Conservation (phyloP, 2,797 vertebrate species). For the Lerista edwardsae region DNA sequence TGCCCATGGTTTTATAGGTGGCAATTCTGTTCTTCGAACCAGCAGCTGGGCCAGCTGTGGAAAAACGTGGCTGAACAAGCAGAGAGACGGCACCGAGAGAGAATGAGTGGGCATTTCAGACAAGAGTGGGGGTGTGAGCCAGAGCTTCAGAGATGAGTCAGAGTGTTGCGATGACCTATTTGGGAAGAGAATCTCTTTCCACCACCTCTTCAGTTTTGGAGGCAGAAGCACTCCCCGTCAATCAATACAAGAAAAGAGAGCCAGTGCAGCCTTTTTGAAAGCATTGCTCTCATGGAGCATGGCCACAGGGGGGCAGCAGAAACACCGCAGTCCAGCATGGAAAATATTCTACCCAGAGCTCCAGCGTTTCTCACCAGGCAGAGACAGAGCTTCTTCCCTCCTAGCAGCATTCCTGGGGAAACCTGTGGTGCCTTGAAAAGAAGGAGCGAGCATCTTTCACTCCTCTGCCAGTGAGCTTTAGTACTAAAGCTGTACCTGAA, state of each 20-base stretch:
- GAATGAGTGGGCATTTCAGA: neutral
- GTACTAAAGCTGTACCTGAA: too few relatives aligned
- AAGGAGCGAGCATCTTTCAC: neutral
- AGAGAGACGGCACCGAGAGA: neutral
- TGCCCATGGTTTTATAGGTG: neutral
- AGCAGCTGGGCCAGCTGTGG: neutral
- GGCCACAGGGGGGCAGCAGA: conserved; percentile 22
- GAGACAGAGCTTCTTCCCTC: neutral
- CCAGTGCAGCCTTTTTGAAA: neutral
- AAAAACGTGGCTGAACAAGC: neutral
- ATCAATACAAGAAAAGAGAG: neutral
- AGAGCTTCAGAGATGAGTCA: neutral
- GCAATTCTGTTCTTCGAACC: neutral
- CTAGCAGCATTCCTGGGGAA: neutral
- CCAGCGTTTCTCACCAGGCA: neutral
- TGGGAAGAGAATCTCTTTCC: neutral
- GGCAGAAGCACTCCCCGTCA: neutral
- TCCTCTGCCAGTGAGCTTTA: neutral
- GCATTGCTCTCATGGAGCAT: neutral
- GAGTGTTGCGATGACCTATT: neutral
- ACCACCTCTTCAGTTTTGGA: neutral
- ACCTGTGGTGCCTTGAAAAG: neutral
- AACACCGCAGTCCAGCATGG: neutral
- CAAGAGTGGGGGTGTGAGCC: neutral
- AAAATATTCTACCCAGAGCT: neutral